Percentiles rank a stretch among this genome's conserved stretches.
Evolutionary conservation across 2,113 vertebrate species (phyloP).

Genomic region (Orthonyx spaldingii): DNA sequence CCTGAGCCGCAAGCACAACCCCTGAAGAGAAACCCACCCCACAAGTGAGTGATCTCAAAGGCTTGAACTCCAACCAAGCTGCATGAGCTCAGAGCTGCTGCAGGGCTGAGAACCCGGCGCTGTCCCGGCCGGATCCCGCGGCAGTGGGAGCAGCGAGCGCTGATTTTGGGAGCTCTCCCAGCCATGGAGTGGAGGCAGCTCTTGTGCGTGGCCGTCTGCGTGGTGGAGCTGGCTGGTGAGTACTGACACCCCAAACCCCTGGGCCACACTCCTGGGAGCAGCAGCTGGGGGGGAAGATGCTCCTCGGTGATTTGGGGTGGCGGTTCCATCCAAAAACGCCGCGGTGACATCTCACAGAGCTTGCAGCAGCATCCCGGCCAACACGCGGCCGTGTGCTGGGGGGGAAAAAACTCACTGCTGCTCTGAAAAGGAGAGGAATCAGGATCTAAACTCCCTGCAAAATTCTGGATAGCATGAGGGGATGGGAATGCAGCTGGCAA

Average conservation of each 20-base stretch:
- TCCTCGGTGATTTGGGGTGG: neutral
- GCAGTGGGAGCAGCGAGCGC: conserved; percentile 18
- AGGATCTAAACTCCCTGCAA: rapidly evolving
- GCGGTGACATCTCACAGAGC: neutral
- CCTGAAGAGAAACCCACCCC: conserved; percentile 57
- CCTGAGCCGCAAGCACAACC: conserved; percentile 37
- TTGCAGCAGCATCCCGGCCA: neutral
- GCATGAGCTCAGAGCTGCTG: conserved; percentile 37
- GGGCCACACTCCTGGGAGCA: neutral
- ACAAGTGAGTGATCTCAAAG: conserved; percentile 17
- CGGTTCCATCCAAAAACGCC: rapidly evolving
- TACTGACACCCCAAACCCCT: rapidly evolving
- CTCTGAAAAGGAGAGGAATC: rapidly evolving
- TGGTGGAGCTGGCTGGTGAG: conserved; percentile 68
- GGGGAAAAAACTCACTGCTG: neutral
- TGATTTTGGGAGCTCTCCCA: neutral
- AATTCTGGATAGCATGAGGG: rapidly evolving
- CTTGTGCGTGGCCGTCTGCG: conserved; percentile 38
- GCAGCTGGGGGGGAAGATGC: too few species aligned
- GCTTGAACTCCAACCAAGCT: conserved; percentile 29
- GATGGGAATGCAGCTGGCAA: neutral
- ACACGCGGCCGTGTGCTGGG: neutral
- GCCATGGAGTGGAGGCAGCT: conserved; percentile 52
- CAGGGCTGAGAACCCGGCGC: neutral
- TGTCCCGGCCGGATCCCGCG: neutral